Base-by-base conservation (phyloP, 2,888 invertebrate genomes). In the Seira sanloemensis region DNA sequence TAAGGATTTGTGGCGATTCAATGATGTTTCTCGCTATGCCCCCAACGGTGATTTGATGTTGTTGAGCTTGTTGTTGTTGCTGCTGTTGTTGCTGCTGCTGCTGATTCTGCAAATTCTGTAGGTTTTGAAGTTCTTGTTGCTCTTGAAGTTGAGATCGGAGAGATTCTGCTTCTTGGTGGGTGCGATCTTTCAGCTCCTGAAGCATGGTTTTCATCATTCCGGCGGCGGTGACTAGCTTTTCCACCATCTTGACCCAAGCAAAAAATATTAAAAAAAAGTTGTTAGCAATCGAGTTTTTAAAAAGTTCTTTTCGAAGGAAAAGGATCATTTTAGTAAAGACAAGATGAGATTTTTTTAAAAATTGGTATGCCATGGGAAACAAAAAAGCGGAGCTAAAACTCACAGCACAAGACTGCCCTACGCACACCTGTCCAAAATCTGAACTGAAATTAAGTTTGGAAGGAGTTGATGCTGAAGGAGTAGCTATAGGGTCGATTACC, bases 141-240 rank as follows among this genome's bases (percentile, higher is more conserved):
- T 89, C 87, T 73, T 87, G 86, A 19, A 88, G 72, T 83, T 89
- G 89, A 86, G 87, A 87, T 86, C 88, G 75, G 21, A 89, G 86
- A 27, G 86, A 85, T 24, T 88, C 88, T 0, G 85, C 79, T 85
- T 89, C 89, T 62, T 88, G 87, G 19, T 75, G 81, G 24, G 88
- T 88, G 9, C 88, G 85, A 37, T 88, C 89, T 50, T 88, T 88
- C 86, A 89, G 82, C 72, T 89, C 88, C 73, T 88, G 88, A 18
- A 89, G 69, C 87, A 89, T 87, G 2, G 88, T 85, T 73, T 89
- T 89, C 78, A 89, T 85, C 69, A 87, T 84, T n/a, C 88, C 81
- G 7, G 88, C 86, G 0, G 88, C 89, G 12, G 88, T 86, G n/a
- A 88, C 87, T 1, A 89, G 81, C 76, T 88, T 86, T 23, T 89